Evolutionary conservation across 2,888 invertebrate species (phyloP).

Genomic region (Anarsia innoxiella): DNA sequence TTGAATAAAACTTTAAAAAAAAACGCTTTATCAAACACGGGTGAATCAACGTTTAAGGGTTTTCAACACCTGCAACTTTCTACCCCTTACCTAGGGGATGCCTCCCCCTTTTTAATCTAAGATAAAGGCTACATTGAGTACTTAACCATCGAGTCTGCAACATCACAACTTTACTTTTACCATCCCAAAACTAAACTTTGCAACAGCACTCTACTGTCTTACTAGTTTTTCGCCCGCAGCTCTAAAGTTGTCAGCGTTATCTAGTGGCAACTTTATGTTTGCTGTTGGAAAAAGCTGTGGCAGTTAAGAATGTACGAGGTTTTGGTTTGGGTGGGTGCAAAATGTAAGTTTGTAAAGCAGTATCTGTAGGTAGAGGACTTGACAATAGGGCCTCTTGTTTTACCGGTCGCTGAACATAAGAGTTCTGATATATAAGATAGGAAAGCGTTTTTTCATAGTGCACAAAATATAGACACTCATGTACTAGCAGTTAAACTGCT

Average conservation of each 20-base stretch:
- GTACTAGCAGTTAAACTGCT: too few relatives aligned
- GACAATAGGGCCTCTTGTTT: constrained; percentile 68
- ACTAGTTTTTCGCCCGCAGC: constrained; percentile 7
- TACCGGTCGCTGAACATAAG: constrained; percentile 53
- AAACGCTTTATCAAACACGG: constrained; percentile 5
- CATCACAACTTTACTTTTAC: constrained; percentile 24
- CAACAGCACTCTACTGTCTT: constrained; percentile 7
- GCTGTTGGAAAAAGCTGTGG: constrained; percentile 12
- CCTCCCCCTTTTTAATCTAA: constrained; percentile 66
- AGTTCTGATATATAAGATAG: constrained; percentile 10
- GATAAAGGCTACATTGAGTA: constrained; percentile 71
- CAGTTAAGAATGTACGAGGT: constrained; percentile 15
- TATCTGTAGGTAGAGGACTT: constrained; percentile 60
- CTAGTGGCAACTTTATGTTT: constrained; percentile 25
- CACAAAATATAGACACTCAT: too few relatives aligned
- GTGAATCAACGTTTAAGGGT: constrained; percentile 12
- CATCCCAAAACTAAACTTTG: constrained; percentile 15
- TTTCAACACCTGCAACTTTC: constrained; percentile 32
- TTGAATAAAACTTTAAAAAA: too few relatives aligned
- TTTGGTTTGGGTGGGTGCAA: constrained; percentile 18
- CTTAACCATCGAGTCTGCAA: constrained; percentile 55
- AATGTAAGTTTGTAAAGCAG: constrained; percentile 32
- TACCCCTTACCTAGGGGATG: constrained; percentile 24
- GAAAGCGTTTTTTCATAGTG: too few relatives aligned
- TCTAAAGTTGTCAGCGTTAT: constrained; percentile 26